Conservation (phyloP, 1,140 invertebrate species). For the Pissodes strobi region DNA sequence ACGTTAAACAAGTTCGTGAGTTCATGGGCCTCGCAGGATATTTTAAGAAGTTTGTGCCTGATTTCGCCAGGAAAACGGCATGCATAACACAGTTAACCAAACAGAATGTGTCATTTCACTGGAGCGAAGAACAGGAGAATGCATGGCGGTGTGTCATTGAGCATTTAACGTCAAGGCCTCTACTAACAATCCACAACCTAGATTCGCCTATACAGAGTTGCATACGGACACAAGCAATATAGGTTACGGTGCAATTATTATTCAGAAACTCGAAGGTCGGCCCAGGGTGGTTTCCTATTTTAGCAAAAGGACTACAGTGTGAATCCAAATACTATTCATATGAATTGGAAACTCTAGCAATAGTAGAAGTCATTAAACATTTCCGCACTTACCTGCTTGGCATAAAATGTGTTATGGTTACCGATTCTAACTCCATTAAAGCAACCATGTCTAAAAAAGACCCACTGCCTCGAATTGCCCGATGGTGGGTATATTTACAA, state of each 20-base stretch:
- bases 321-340: slow-evolving; percentile 51
- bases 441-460: slow-evolving; percentile 46
- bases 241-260: slow-evolving; percentile 50
- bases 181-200: slow-evolving; percentile 1
- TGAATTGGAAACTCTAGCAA: too few relatives aligned
- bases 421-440: slow-evolving; percentile 52
- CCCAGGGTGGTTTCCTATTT: slow-evolving; percentile 30
- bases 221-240: slow-evolving; percentile 48
- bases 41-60: slow-evolving; percentile 27
- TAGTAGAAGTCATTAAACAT: slow-evolving; percentile 41
- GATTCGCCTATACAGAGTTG: slow-evolving; percentile 31
- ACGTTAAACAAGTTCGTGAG: slow-evolving; percentile 45
- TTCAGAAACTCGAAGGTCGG: slow-evolving; percentile 38
- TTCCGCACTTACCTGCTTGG: slow-evolving; percentile 51
- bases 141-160: slow-evolving; percentile 38
- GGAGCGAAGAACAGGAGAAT: slow-evolving; percentile 27
- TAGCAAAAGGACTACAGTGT: slow-evolving; percentile 23
- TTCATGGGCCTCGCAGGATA: too few relatives aligned
- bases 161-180: slow-evolving; percentile 11
- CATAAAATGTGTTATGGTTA: slow-evolving; percentile 50
- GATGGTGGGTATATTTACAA: slow-evolving; percentile 51
- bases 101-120: slow-evolving; percentile 43
- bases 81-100: slow-evolving; percentile 32
- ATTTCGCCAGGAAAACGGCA: slow-evolving; percentile 25
- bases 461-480: slow-evolving; percentile 45